Conservation (phyloP, 2,888 invertebrate species). For the Dynastes grantii region DNA sequence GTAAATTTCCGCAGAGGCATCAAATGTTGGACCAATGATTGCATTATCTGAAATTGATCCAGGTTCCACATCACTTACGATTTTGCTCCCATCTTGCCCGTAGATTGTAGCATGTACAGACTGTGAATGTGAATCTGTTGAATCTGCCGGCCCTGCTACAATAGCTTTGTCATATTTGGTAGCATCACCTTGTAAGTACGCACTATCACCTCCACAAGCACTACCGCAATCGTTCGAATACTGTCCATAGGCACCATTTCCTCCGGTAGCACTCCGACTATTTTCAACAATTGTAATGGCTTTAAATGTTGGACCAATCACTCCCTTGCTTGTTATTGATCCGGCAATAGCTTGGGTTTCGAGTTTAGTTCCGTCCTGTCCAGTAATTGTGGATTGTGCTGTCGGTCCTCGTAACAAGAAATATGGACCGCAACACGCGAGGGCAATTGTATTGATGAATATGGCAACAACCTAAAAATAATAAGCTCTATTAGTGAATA, state of each 20-base stretch:
- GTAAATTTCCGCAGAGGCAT: too few relatives aligned
- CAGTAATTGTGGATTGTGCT: conserved; percentile 10
- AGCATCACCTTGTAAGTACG: background rate
- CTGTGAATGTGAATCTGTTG: too few relatives aligned
- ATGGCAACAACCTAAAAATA: conserved; percentile 3
- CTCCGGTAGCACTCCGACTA: background rate
- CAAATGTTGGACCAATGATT: too few relatives aligned
- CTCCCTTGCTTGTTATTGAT: conserved; percentile 22
- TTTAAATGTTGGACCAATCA: conserved; percentile 6
- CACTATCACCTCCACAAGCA: conserved; percentile 11
- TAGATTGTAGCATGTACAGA: too few relatives aligned
- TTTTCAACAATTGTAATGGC: background rate
- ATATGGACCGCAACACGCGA: conserved; percentile 6
- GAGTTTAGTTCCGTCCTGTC: conserved; percentile 23
- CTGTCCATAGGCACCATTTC: background rate
- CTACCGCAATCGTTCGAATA: background rate
- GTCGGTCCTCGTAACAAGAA: conserved; percentile 23
- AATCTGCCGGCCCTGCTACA: background rate
- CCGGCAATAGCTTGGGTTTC: conserved; percentile 22
- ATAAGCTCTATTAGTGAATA: background rate
- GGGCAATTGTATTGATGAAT: background rate
- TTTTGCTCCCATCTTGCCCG: too few relatives aligned
- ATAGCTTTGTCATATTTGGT: background rate
- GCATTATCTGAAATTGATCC: too few relatives aligned
- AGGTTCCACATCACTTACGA: too few relatives aligned